phyloP scores from a whole-genome alignment of 2,113 vertebrate species.

The Erpornis zantholeuca region DNA sequence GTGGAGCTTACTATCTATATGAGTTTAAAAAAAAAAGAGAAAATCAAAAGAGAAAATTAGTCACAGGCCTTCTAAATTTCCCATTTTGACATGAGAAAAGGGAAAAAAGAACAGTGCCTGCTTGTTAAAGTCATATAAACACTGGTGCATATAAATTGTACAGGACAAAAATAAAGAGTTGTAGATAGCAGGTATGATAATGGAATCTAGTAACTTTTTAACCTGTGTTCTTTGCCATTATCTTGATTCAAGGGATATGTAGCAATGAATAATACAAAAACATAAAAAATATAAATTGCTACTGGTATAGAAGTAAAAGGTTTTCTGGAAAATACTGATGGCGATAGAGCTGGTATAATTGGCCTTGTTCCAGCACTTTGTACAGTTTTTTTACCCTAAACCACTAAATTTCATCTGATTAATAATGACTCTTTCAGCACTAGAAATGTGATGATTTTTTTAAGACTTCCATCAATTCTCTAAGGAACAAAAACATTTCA shows the following conservation, averaged over 20 bases:
- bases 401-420: not conserved
- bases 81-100: not conserved
- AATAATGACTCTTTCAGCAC: not conserved
- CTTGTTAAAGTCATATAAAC: not conserved
- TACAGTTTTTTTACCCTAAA: not conserved
- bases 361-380: not conserved
- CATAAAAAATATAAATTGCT: not conserved
- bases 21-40: too few species aligned
- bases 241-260: not conserved
- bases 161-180: not conserved
- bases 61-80: not conserved
- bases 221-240: not conserved
- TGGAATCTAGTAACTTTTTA: not conserved
- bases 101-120: not conserved
- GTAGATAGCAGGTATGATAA: not conserved
- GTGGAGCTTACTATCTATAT: not conserved
- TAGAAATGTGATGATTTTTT: not conserved
- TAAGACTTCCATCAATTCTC: not conserved
- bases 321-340: not conserved
- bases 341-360: not conserved
- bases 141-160: not conserved
- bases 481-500: constrained; percentile 11
- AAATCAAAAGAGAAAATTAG: not conserved
- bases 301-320: not conserved
- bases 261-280: not conserved